Conservation (phyloP, 2,888 invertebrate species). For the Torymus aiolomorphi region DNA sequence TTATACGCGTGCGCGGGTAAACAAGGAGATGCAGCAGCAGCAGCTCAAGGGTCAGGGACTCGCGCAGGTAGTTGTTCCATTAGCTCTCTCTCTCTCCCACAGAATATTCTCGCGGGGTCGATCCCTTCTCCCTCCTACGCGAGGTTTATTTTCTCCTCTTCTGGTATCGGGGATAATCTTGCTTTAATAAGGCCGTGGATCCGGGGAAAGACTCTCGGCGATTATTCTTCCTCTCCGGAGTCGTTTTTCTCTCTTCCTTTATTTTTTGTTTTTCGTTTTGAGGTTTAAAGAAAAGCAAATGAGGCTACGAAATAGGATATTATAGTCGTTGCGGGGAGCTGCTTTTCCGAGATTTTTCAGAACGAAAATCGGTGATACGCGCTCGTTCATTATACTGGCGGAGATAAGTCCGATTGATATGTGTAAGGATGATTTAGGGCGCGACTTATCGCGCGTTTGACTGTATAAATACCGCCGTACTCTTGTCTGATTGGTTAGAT, state of each 20-base stretch:
- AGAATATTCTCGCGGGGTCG: background rate
- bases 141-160: conserved; percentile 7
- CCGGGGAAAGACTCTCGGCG: background rate
- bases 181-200: conserved; percentile 25
- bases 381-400: background rate
- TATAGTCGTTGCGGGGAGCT: too few relatives aligned
- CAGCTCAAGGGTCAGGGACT: conserved; percentile 52
- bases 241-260: too few relatives aligned
- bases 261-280: too few relatives aligned
- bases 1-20: conserved; percentile 10
- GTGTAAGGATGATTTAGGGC: conserved; percentile 4
- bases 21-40: conserved; percentile 30
- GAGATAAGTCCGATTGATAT: conserved; percentile 16
- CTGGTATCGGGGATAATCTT: conserved; percentile 28
- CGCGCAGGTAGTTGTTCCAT: conserved; percentile 58
- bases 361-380: too few relatives aligned
- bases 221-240: too few relatives aligned
- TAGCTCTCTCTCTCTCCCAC: conserved; percentile 27
- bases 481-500: too few relatives aligned
- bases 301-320: too few relatives aligned
- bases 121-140: background rate
- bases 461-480: background rate
- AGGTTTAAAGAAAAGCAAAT: too few relatives aligned
- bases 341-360: too few relatives aligned
- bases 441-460: conserved; percentile 2